Conservation (phyloP, 2,797 vertebrate species). For the Sandelia bainsii region DNA sequence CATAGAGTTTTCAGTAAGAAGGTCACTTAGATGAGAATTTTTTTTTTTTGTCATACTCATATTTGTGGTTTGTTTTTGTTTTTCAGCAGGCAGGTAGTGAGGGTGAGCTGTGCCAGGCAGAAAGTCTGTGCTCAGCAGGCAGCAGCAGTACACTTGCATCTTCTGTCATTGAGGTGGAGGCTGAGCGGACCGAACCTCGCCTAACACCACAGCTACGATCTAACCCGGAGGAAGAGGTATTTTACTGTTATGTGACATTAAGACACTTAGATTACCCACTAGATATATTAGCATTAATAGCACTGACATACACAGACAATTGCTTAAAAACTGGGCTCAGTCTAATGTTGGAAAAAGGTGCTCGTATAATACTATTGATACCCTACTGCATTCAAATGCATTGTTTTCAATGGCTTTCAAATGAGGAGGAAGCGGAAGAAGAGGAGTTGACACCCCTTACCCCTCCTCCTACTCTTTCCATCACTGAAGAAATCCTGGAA, state of each 20-base stretch:
- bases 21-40: too few relatives aligned
- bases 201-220: slow-evolving; percentile 22
- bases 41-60: background rate
- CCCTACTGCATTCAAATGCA: too few relatives aligned
- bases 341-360: too few relatives aligned
- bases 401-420: background rate
- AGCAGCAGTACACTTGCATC: slow-evolving; percentile 82
- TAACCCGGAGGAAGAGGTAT: slow-evolving; percentile 26
- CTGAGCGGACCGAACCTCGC: slow-evolving; percentile 35
- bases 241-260: background rate
- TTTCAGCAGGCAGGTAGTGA: slow-evolving; percentile 83
- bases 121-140: slow-evolving; percentile 74
- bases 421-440: slow-evolving; percentile 65
- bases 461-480: slow-evolving; percentile 85
- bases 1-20: background rate
- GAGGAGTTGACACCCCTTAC: slow-evolving; percentile 77
- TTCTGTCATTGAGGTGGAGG: slow-evolving; percentile 82
- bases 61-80: background rate
- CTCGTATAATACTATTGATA: background rate
- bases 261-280: background rate
- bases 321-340: too few relatives aligned
- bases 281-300: too few relatives aligned
- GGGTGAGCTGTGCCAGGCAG: slow-evolving; percentile 78
- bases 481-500: slow-evolving; percentile 92
- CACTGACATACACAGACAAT: too few relatives aligned